Base-by-base conservation (phyloP, 2,888 invertebrate species). In the Stramonita haemastoma region DNA sequence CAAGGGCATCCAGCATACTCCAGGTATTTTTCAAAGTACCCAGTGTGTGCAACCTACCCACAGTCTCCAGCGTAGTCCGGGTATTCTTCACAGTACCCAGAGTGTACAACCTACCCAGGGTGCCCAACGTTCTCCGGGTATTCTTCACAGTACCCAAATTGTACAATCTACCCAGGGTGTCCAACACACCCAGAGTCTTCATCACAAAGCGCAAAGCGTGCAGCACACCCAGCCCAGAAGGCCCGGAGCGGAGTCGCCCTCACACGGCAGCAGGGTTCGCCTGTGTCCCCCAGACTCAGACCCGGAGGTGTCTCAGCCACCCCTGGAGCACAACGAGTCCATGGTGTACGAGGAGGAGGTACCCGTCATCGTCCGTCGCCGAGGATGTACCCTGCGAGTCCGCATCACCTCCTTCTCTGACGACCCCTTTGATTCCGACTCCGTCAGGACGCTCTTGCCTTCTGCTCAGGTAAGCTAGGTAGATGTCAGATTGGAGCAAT, bases 291-390 rank as follows among this genome's bases (percentile, higher is more conserved):
- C 81, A 6, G 81, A 83, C 22, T 22, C 22, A 0, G 22, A 73
- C 4, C 81, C 19, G 81, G 81, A 22, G 8, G 8, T 26, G 4
- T 15, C 34, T 34, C 79, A 34, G 32, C 90, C 89, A 29, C 91
- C 90, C 26, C 88, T 90, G 56, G 87, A 91, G 73, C 90, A 87
- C 6, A 91, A 92, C n/a, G 93, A 94, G 91, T 92, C 93, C 0
- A 94, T 94, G 57, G 93, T 95, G 34, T 94, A 94, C 86, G 95
- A 95, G 90, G 95, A 95, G 91, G 95, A 95, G 34, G 92, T 95
- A 0, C 95, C 95, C 0, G 95, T 95, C 34, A 95, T 95, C 89
- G 94, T 95, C 19, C 89, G 95, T 22, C 90, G 95, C 19, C 93
- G 95, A 17, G 95, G 95, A 56, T 95, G 95, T 89, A 95, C 93